Evolutionary conservation across 2,888 invertebrate genomes (phyloP).

Genomic region (Parnassius glacialis): DNA sequence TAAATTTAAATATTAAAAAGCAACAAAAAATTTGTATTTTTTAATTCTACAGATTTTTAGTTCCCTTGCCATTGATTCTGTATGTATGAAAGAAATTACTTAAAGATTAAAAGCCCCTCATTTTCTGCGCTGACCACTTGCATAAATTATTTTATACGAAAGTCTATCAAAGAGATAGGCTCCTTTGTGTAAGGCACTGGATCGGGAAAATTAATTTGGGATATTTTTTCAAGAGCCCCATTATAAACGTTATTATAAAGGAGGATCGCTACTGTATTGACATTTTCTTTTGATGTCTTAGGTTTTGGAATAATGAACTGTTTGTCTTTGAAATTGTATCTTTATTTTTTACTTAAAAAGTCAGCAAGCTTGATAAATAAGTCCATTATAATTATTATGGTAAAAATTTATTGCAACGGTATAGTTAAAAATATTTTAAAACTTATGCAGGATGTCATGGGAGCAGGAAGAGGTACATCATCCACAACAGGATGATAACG

Average conservation of each 20-base stretch:
- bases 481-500: too few species aligned
- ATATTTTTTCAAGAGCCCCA: slow-evolving; percentile 47
- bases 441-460: too few species aligned
- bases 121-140: slow-evolving; percentile 70
- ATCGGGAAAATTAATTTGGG: slow-evolving; percentile 74
- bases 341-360: slow-evolving; percentile 39
- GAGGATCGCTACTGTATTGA: slow-evolving; percentile 54
- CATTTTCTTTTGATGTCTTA: slow-evolving; percentile 63
- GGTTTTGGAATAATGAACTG: slow-evolving; percentile 62
- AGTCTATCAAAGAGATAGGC: slow-evolving; percentile 65
- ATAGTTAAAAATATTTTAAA: too few species aligned
- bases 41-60: not conserved
- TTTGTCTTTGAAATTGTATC: slow-evolving; percentile 66
- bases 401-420: too few species aligned
- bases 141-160: slow-evolving; percentile 72
- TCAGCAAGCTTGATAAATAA: slow-evolving; percentile 35
- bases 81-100: slow-evolving; percentile 51
- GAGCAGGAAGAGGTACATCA: too few species aligned
- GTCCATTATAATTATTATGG: slow-evolving; percentile 16
- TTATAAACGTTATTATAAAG: slow-evolving; percentile 47
- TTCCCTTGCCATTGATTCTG: slow-evolving; percentile 6
- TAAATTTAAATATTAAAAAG: too few species aligned
- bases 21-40: too few species aligned
- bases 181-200: slow-evolving; percentile 61
- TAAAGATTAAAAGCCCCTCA: slow-evolving; percentile 58